phyloP scores from a whole-genome alignment of 2,113 vertebrate species.

The Callorhinus ursinus region DNA sequence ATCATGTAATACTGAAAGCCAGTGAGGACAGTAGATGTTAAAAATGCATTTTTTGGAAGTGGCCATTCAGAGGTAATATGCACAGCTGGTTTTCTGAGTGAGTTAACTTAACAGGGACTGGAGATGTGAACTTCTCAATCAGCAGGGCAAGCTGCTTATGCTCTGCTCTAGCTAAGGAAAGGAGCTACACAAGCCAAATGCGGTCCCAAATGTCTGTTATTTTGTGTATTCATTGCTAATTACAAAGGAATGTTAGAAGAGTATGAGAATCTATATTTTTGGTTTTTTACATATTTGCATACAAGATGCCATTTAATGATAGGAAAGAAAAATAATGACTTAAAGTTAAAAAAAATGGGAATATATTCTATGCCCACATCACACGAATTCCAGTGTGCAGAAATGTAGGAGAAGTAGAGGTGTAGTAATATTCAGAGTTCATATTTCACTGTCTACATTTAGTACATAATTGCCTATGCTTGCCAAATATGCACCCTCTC shows the following conservation, averaged over 20 bases:
- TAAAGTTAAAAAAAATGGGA: neutral
- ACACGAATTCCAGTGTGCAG: neutral
- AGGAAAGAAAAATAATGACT: neutral
- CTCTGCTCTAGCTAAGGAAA: neutral
- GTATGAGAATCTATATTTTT: neutral
- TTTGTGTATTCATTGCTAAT: neutral
- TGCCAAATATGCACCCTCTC: neutral
- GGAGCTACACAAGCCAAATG: neutral
- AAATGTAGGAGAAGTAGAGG: neutral
- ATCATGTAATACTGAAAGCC: conserved; percentile 4
- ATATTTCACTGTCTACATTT: neutral
- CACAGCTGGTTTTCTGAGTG: conserved; percentile 38
- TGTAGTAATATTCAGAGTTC: neutral
- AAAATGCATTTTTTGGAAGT: conserved; percentile 41
- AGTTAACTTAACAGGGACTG: neutral
- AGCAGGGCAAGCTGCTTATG: neutral
- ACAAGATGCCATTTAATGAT: neutral
- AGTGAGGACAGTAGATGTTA: neutral
- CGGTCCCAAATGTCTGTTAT: neutral
- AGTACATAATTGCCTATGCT: neutral
- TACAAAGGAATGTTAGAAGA: neutral
- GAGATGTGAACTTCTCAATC: conserved; percentile 6
- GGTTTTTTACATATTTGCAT: neutral
- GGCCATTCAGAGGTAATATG: neutral
- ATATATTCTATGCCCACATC: neutral